Evolutionary conservation across 2,113 vertebrate species (phyloP), one percentile per base, ranked within the genome.

Genomic region (Lathamus discolor): DNA sequence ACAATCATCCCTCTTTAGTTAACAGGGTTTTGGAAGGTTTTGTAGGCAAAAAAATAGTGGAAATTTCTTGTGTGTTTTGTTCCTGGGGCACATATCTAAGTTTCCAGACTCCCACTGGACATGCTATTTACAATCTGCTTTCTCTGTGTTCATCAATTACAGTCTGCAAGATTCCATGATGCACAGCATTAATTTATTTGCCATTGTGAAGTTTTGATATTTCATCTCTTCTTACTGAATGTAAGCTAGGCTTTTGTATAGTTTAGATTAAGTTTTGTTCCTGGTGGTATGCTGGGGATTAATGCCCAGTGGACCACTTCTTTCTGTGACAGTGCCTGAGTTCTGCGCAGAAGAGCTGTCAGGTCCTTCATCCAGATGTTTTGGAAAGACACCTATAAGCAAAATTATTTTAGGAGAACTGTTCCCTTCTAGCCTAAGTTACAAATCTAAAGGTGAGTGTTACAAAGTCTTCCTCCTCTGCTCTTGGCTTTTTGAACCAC

Each of bases 151-250:
- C 37, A 64, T 76, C 49, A 81, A 39, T 37, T 59, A 39, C 7
- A 37, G 12, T n/a, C 17, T 73, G 4, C 35, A 75, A 64, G 28
- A 39, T 43, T 94, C 20, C 39, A 24, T 4, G 35, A 1, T 33
- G 15, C 2, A 23, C 63, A 55, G 0, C 0, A 0, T 14, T 67
- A 72, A 31, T 67, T 54, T 43, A 17, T 81, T 68, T 87, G 5
- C 29, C 61, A 7, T 55, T 82, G 15, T 39, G 20, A 44, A 2
- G 1, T 66, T 79, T 69, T 54, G 52, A 10, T 61, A 51, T n/a
- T 79, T 44, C 43, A 25, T 35, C 5, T 84, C 14, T 78, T 92
- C 37, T 61, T 28, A 10, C 6, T 48, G 15, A 86, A 67, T 15
- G 8, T 5, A 93, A 76, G 4, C 3, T 72, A 43, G 24, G 11